Evolutionary conservation across 1,140 invertebrate genomes (phyloP).

Genomic region (Cotesia glomerata): DNA sequence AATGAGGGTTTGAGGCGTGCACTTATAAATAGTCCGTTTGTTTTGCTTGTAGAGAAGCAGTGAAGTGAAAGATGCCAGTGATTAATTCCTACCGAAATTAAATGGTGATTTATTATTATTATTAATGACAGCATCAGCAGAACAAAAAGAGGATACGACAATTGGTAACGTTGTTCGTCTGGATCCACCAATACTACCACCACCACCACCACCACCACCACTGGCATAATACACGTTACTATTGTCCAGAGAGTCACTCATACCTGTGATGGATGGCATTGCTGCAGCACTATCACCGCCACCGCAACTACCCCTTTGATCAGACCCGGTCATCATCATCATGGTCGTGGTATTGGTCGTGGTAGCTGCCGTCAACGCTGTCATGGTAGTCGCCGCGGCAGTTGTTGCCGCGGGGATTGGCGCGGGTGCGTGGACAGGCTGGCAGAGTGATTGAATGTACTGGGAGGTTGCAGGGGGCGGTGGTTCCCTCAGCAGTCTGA

Average conservation of each 20-base stretch:
- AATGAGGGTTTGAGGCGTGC: too few relatives aligned
- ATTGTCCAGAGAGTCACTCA: constrained; percentile 2
- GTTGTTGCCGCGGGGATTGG: not conserved
- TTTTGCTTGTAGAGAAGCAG: not conserved
- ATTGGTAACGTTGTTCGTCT: constrained; percentile 52
- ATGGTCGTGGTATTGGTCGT: too few relatives aligned
- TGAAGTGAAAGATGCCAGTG: not conserved
- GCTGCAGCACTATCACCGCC: not conserved
- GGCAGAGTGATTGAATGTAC: constrained; percentile 51
- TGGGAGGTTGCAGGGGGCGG: constrained; percentile 43
- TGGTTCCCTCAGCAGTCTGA: constrained; percentile 67
- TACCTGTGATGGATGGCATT: constrained; percentile 12
- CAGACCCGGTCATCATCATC: too few relatives aligned
- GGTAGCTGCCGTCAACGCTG: not conserved
- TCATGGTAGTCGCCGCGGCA: constrained; percentile 9
- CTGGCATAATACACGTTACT: not conserved
- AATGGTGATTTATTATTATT: constrained; percentile 7
- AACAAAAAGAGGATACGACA: constrained; percentile 40
- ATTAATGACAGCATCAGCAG: not conserved
- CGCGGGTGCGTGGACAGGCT: constrained; percentile 21
- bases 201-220: too few relatives aligned
- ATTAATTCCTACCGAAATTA: constrained; percentile 25
- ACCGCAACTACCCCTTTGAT: too few relatives aligned
- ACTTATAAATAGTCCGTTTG: not conserved
- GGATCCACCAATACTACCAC: not conserved